Percentiles rank a stretch among this genome's conserved stretches.
Evolutionary conservation across 2,888 invertebrate species (phyloP).

Genomic region (Tenthredo livida): DNA sequence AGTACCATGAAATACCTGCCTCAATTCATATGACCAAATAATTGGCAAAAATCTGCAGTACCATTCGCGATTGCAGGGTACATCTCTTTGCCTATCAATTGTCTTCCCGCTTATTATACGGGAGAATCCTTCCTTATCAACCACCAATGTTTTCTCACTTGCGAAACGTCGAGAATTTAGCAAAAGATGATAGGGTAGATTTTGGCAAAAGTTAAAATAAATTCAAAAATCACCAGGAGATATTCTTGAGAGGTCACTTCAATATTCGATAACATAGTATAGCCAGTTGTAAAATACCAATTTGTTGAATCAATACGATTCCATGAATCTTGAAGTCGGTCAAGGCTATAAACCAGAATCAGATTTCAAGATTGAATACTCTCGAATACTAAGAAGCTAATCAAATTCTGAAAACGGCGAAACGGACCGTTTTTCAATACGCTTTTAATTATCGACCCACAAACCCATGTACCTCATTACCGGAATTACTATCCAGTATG

Average conservation of each 20-base stretch:
- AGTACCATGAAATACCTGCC: neutral
- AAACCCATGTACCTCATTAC: too few relatives aligned
- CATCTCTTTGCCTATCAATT: neutral
- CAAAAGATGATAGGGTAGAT: conserved; percentile 1
- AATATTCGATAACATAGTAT: neutral
- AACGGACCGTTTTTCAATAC: too few relatives aligned
- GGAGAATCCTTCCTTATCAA: conserved; percentile 23
- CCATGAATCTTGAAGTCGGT: neutral
- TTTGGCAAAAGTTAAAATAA: neutral
- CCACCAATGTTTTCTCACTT: neutral
- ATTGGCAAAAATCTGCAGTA: neutral
- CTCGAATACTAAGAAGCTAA: neutral
- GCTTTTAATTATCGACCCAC: too few relatives aligned
- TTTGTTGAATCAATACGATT: neutral
- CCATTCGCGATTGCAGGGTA: neutral
- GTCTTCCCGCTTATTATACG: neutral
- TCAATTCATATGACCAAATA: neutral
- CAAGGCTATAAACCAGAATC: neutral
- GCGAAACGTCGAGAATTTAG: neutral
- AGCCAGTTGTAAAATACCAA: neutral
- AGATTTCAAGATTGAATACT: neutral
- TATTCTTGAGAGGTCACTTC: neutral
- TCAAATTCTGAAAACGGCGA: neutral
- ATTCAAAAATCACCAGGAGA: neutral
- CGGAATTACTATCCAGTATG: too few relatives aligned